Evolutionary conservation across 2,797 vertebrate species (phyloP), one percentile per base, ranked within the genome.

Genomic region (Coluber constrictor): DNA sequence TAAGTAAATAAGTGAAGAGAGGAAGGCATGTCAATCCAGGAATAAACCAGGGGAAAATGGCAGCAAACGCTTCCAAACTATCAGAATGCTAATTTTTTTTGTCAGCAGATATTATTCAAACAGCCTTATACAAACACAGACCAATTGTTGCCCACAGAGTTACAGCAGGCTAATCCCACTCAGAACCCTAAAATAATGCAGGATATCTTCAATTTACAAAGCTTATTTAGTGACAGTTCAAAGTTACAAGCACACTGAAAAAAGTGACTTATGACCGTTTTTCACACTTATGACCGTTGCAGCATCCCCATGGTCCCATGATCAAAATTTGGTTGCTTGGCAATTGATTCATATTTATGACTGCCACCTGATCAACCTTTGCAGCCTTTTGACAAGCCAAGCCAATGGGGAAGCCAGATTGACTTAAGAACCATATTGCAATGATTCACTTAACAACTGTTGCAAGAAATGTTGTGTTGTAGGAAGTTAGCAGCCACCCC

Each of bases 281-380:
- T 70, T 7, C n/a, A 74, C 70, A 74, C 7, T 74, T 74, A 74
- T 1, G 13, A 32, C n/a, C 2, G 3, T 70, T 74, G 66, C n/a
- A 32, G 13, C n/a, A 8, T 70, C n/a, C 66, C 13, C n/a, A 70
- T 74, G 16, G 3, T 37, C 32, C 16, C 32, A 1, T 9, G 15
- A 9, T 74, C 6, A 74, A 74, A 74, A 37, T 37, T 37, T 3
- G 2, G 32, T 37, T 74, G 32, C 16, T 32, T 70, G n/a, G 66
- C n/a, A 70, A 74, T 16, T 74, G 70, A 20, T 20, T 74, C 32
- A 37, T 37, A 74, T 37, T 74, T 74, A 74, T 20, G 32, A 37
- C 1, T 0, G 1, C 37, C 7, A 37, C 0, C 16, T 3, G n/a
- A 74, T 20, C 7, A 16, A 3, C 1, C 20, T 74, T 74, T 74